These are phyloP conservation scores for Thunnus maccoyii DNA, from an alignment of 2,113 vertebrate genomes.

Conservation along the genomic window DNA sequence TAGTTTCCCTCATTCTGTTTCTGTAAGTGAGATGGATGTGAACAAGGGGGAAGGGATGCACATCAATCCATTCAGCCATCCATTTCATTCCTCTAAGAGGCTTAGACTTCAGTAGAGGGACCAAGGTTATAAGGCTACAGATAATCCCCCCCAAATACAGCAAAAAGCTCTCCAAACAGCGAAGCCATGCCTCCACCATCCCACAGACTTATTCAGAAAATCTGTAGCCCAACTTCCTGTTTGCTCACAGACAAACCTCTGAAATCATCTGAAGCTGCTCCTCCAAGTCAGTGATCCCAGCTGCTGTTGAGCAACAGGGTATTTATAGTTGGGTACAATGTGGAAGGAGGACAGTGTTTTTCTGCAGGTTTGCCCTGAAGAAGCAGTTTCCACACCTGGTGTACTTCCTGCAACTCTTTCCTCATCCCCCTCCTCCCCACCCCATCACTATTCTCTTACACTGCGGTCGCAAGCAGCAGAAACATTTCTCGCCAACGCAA, in stretches of 20 bases:
- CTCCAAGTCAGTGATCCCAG: constrained; percentile 42
- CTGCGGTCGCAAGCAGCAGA: constrained; percentile 20
- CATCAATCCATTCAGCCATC: constrained; percentile 70
- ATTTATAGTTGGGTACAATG: constrained; percentile 54
- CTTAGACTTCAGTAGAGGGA: constrained; percentile 78
- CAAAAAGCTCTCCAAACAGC: constrained; percentile 65
- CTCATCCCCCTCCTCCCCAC: constrained; percentile 8
- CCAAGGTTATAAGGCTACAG: constrained; percentile 77
- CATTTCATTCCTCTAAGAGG: constrained; percentile 82
- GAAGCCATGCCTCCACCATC: constrained; percentile 42
- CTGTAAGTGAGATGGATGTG: constrained; percentile 60
- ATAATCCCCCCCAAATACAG: constrained; percentile 78
- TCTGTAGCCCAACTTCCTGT: constrained; percentile 49
- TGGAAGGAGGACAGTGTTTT: constrained; percentile 59
- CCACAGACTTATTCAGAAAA: constrained; percentile 61
- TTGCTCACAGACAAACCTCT: constrained; percentile 21
- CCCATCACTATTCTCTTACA: constrained; percentile 13
- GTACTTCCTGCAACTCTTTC: constrained; percentile 54
- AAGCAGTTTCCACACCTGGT: constrained; percentile 72
- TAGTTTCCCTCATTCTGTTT: constrained; percentile 48
- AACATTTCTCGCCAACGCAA: constrained; percentile 50
- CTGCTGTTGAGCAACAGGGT: constrained; percentile 54
- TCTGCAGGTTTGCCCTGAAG: constrained; percentile 62
- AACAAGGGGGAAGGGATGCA: constrained; percentile 66
- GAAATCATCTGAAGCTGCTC: constrained; percentile 51